These are phyloP conservation scores for zebrafish (Danio rerio) DNA, from an alignment of 2,113 vertebrate genomes.

Conservation along the genomic window DNA sequence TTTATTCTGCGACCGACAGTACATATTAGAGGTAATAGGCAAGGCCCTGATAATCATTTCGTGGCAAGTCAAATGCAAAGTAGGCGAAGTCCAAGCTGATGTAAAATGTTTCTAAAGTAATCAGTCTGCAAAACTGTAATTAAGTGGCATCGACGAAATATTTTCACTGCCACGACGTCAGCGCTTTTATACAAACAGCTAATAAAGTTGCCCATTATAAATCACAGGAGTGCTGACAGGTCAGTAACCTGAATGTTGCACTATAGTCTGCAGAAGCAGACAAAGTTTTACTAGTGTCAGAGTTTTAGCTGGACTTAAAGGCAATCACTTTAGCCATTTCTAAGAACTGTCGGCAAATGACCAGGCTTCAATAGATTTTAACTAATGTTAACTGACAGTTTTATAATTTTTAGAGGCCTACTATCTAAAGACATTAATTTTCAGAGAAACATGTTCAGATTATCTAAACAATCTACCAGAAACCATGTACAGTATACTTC, in stretches of 20 bases:
- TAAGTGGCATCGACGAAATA: conserved; percentile 80
- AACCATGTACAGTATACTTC: no score
- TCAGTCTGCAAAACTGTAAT: conserved; percentile 82
- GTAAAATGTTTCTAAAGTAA: conserved; percentile 89
- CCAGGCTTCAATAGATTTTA: not conserved
- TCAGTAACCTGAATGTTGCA: conserved; percentile 50
- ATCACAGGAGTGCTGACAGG: conserved; percentile 63
- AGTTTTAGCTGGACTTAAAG: not conserved
- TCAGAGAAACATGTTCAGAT: no score
- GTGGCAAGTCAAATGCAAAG: conserved; percentile 23
- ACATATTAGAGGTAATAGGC: conserved; percentile 82
- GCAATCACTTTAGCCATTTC: not conserved
- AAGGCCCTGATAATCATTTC: conserved; percentile 78
- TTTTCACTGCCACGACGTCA: conserved; percentile 78
- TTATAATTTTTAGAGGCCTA: not conserved
- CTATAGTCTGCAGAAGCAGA: conserved; percentile 17
- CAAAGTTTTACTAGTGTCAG: not conserved
- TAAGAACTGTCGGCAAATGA: not conserved
- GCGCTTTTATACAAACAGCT: conserved; percentile 81
- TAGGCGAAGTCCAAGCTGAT: conserved; percentile 79
- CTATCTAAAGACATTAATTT: no score
- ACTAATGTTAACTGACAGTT: not conserved
- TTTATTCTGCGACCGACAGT: conserved; percentile 84
- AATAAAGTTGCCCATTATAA: conserved; percentile 65
- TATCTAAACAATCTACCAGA: no score